Conservation (phyloP, 2,113 vertebrate genomes). For the Furnarius figulus region DNA sequence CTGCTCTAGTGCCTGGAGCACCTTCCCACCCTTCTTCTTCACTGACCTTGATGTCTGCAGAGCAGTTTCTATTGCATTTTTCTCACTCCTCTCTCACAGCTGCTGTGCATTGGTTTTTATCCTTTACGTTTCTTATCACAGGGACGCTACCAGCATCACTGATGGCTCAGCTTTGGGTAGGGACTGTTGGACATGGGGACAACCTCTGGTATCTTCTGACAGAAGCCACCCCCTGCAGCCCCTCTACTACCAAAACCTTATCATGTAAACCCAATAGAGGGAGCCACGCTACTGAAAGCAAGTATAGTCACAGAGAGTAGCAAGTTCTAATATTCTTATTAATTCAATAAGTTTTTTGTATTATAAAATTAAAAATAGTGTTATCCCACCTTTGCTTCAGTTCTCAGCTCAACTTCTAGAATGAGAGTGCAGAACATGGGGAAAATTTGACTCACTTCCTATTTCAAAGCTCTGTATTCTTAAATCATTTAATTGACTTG, state of each 20-base stretch:
- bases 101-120: not conserved
- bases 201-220: not conserved
- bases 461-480: not conserved
- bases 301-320: not conserved
- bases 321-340: not conserved
- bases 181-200: accelerated
- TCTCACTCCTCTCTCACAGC: not conserved
- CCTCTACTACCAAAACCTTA: not conserved
- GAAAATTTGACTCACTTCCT: not conserved
- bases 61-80: not conserved
- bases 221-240: not conserved
- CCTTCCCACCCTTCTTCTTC: not conserved
- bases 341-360: not conserved
- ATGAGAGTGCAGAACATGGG: not conserved
- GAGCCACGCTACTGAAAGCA: not conserved
- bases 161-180: not conserved
- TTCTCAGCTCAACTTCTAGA: not conserved
- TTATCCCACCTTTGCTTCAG: not conserved
- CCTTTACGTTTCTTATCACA: not conserved
- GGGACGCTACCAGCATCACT: not conserved
- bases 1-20: not conserved
- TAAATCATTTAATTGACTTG: not conserved
- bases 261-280: not conserved
- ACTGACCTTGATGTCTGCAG: not conserved
- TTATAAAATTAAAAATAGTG: not conserved